Base-by-base conservation (phyloP, 2,888 invertebrate genomes). In the Luperina testacea region DNA sequence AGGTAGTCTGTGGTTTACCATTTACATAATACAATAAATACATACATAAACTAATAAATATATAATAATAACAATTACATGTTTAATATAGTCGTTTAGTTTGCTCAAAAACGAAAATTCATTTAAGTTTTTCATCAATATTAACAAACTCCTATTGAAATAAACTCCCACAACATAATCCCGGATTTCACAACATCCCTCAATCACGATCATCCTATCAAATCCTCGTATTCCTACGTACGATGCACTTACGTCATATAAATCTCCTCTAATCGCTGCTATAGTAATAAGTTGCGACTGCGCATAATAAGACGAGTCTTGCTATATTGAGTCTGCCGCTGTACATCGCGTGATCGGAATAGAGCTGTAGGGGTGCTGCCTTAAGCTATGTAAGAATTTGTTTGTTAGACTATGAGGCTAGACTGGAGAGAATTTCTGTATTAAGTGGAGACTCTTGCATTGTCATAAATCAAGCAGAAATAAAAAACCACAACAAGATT, bases 251-350 rank as follows among this genome's bases (percentile, higher is more conserved):
- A 68, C 59, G 72, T 63, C 75, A 78, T 73, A 65, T 78, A 78
- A 84, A 84, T 84, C 70, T 88, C 78, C 77, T 72, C 75, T 84
- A 84, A 88, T 80, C 84, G 72, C 74, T 71, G 80, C 82, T 57
- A 59, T 67, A 83, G 80, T 83, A 89, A 83, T 83, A 84, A 72
- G 82, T 86, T 79, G 75, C 71, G 77, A 67, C 73, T 75, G 73
- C 78, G 81, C 85, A 83, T 90, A 90, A 88, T 87, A 83, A 88
- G 86, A 85, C 77, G 84, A 67, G 84, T 81, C 84, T 81, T 67
- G 77, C 51, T 82, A 78, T 85, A 87, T 88, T 81, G 88, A 85
- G 88, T 81, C 82, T 80, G 69, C 73, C 73, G 80, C 82, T 65
- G 53, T 68, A 38, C 64, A 27, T 65, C 78, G 81, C 87, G 87